Base-by-base conservation (phyloP, 2,797 vertebrate species). In the Alosa sapidissima region DNA sequence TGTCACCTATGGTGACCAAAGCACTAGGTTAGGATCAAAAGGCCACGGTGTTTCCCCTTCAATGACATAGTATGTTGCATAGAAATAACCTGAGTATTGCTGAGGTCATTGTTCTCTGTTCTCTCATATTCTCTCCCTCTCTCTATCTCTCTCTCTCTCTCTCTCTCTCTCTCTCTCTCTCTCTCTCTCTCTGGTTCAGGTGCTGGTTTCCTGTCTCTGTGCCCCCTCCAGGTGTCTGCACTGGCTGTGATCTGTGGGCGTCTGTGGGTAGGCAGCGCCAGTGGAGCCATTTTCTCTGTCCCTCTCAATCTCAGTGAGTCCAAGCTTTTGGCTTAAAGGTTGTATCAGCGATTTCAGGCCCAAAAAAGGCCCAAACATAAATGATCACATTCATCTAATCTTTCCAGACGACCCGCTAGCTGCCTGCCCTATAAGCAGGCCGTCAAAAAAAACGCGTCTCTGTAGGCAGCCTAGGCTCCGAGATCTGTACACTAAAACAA, bases 191-290 rank as follows among this genome's bases (percentile, higher is more conserved):
- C 62, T 87, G 54, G 81, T 72, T 16, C 51, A 96, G 95, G 95
- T 24, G 91, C 89, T 62, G 90, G 93, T 81, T 96, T 93, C 91
- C 90, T 96, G 83, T 90, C 91, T 0, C 93, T 96, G 51, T 94
- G 95, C 0, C 92, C 95, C 83, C 94, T 95, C 16, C 96, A 96
- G 90, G 94, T 96, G 87, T 93, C 95, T 0, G 92, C 93, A 83
- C 90, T 96, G 36, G 83, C 91, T 0, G 87, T 95, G 89, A 91
- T 95, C 89, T 94, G 93, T 81, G 91, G 93, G 0, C 93, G 95
- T 21, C 90, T 96, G 81, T 96, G 96, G 95, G 90, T 96, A 87
- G 96, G 96, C 84, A 96, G 94, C 24, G 94, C 94, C 87, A 95
- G 94, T 45, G 96, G 96, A 0, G 95, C 95, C 81, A 92, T 96